Evolutionary conservation across 2,113 vertebrate species (phyloP).

Genomic region (Ophthalmolycus amberensis): DNA sequence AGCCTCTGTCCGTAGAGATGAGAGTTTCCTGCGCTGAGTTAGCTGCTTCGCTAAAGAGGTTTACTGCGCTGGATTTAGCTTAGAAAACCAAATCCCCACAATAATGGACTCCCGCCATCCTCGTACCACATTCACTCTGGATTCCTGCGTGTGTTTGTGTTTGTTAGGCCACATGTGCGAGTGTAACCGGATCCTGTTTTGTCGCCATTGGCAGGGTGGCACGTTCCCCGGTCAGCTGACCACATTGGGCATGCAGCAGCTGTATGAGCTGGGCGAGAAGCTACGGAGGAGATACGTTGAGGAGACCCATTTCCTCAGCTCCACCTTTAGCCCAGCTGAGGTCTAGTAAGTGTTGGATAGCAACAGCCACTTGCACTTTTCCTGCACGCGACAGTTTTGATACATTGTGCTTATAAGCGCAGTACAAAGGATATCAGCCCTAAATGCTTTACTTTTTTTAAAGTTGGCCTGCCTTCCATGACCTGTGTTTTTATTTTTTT

Average conservation of each 20-base stretch:
- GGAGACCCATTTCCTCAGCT: conserved; percentile 86
- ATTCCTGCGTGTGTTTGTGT: conserved; percentile 12
- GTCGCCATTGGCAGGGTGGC: conserved; percentile 85
- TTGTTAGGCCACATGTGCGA: conserved; percentile 5
- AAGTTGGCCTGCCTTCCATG: conserved; percentile 36
- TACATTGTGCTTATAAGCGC: conserved; percentile 20
- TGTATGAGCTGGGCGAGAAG: conserved; percentile 89
- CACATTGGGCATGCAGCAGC: conserved; percentile 92
- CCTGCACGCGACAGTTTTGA: background rate
- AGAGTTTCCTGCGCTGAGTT: conserved; percentile 25
- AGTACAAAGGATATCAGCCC: conserved; percentile 18
- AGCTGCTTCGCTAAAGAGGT: conserved; percentile 45
- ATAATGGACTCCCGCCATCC: conserved; percentile 32
- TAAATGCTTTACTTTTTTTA: conserved; percentile 48
- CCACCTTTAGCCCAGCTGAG: conserved; percentile 86
- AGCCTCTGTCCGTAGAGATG: conserved; percentile 10
- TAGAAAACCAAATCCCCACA: conserved; percentile 47
- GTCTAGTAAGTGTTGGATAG: conserved; percentile 90
- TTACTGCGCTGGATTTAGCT: conserved; percentile 45
- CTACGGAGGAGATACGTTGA: conserved; percentile 89
- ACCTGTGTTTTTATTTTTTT: conserved; percentile 38
- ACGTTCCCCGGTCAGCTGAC: conserved; percentile 92
- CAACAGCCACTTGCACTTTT: background rate
- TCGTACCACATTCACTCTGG: conserved; percentile 1
- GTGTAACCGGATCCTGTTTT: conserved; percentile 23